Conservation (phyloP, 1,140 invertebrate species). For the Andricus grossulariae region DNA sequence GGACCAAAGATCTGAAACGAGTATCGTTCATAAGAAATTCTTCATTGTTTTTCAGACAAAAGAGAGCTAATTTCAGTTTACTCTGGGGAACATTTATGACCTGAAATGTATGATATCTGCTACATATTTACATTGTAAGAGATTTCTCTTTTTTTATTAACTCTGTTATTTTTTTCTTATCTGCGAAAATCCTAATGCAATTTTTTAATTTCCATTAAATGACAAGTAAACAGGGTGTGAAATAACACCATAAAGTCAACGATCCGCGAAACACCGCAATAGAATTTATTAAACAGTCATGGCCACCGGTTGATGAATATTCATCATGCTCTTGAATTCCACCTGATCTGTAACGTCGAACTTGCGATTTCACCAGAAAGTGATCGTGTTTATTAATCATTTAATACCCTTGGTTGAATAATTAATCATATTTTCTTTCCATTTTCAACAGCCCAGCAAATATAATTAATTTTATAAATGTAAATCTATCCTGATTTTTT, state of each 20-base stretch:
- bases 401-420: background rate
- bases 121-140: too few species aligned
- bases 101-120: too few species aligned
- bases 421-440: background rate
- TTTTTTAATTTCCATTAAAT: background rate
- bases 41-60: too few species aligned
- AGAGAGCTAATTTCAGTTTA: too few species aligned
- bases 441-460: too few species aligned
- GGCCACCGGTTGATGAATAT: background rate
- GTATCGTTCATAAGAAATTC: too few species aligned
- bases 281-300: background rate
- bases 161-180: background rate
- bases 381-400: conserved; percentile 23
- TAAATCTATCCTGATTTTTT: too few species aligned
- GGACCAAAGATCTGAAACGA: too few species aligned
- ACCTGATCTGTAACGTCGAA: background rate
- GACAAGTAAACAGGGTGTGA: conserved; percentile 5
- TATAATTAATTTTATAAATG: too few species aligned
- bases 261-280: conserved; percentile 4
- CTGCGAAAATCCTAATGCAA: background rate
- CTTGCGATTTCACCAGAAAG: conserved; percentile 26
- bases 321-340: conserved; percentile 8
- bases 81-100: too few species aligned
- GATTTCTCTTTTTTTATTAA: too few species aligned
- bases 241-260: background rate